A percentile compares a stretch with the other conserved stretches of the same genome.
phyloP scores from a whole-genome alignment of 2,888 invertebrate species.

The Monopis laevigella region DNA sequence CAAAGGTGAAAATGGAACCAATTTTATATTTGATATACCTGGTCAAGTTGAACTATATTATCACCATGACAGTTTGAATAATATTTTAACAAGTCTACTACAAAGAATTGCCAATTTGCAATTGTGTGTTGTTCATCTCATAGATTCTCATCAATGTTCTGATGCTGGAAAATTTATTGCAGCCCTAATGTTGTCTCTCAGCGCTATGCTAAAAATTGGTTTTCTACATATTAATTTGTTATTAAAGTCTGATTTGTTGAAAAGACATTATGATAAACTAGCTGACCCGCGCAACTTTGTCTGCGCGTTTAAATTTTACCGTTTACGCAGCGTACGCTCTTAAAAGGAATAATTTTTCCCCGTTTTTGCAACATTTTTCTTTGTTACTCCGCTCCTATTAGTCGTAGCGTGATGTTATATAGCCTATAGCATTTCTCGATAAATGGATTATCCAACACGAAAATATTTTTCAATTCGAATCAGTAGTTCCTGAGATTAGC shows the following conservation, averaged over 20 bases:
- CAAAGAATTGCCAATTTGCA: constrained; percentile 71
- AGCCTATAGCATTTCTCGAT: no score
- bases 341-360: no score
- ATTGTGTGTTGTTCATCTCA: constrained; percentile 90
- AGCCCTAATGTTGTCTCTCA: constrained; percentile 87
- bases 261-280: constrained; percentile 78
- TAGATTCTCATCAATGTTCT: constrained; percentile 96
- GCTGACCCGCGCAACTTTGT: no score
- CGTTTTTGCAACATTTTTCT: no score
- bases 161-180: constrained; percentile 96
- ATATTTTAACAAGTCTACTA: constrained; percentile 71
- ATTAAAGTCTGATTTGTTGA: constrained; percentile 88
- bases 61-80: constrained; percentile 82
- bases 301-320: no score
- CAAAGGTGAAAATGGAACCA: constrained; percentile 71
- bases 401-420: no score
- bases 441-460: no score
- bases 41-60: constrained; percentile 93
- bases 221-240: constrained; percentile 96
- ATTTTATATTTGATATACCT: constrained; percentile 92
- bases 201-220: constrained; percentile 93
- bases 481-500: no score
- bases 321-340: no score
- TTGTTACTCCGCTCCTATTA: no score
- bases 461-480: no score